Conservation (phyloP, 2,888 invertebrate genomes). For the Auanema freiburgensis region DNA sequence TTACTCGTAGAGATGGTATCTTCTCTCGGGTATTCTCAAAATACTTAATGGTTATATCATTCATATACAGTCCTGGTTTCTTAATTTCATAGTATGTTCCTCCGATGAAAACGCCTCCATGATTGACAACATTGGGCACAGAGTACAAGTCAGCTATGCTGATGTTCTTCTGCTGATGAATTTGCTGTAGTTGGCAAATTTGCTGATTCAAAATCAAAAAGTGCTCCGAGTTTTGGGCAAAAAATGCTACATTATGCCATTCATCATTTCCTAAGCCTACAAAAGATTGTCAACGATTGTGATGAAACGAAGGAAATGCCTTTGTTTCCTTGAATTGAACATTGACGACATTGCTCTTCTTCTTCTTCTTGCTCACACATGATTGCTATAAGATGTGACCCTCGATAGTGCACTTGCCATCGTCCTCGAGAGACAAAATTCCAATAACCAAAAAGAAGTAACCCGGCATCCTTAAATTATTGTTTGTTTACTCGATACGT, state of each 20-base stretch:
- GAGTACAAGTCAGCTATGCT: conserved; percentile 32
- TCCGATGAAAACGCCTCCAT: conserved; percentile 37
- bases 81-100: conserved; percentile 45
- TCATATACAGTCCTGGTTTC: conserved; percentile 33
- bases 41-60: conserved; percentile 37
- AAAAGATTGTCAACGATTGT: background rate
- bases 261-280: conserved; percentile 34
- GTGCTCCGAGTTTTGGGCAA: conserved; percentile 26
- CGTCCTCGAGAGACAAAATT: conserved; percentile 30
- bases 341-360: conserved; percentile 12
- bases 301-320: background rate
- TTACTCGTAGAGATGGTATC: conserved; percentile 39
- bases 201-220: conserved; percentile 25
- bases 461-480: conserved; percentile 28
- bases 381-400: conserved; percentile 33
- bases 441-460: conserved; percentile 43
- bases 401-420: conserved; percentile 24
- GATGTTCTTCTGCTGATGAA: conserved; percentile 17
- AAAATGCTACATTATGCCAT: conserved; percentile 37
- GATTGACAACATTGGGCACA: conserved; percentile 29
- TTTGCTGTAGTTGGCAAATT: conserved; percentile 22
- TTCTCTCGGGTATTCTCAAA: conserved; percentile 53
- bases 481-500: background rate
- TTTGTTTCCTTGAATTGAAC: conserved; percentile 1
- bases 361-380: conserved; percentile 24